phyloP scores from a whole-genome alignment of 2,113 vertebrate species.

The Bos taurus region DNA sequence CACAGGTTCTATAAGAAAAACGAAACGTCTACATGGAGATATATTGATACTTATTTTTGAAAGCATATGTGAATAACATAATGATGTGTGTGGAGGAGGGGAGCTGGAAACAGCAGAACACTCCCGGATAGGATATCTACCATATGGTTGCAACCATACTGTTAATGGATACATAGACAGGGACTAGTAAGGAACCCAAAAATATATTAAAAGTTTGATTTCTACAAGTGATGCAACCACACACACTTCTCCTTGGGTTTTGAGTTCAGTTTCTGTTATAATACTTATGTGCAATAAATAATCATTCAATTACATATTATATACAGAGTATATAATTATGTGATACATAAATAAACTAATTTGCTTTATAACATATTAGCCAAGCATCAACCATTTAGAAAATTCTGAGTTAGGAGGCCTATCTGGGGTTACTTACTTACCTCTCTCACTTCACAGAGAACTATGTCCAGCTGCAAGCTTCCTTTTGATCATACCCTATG shows the following conservation, averaged over 20 bases:
- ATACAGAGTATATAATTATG: slow-evolving; percentile 32
- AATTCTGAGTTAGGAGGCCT: background rate
- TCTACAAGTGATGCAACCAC: background rate
- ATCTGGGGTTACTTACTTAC: background rate
- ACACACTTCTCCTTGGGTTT: slow-evolving; percentile 31
- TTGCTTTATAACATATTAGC: slow-evolving; percentile 2
- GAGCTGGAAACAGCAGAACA: background rate
- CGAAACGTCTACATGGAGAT: background rate
- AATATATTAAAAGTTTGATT: background rate
- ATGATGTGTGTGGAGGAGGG: too few relatives aligned
- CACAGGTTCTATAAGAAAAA: background rate
- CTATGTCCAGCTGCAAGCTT: background rate
- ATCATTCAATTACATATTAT: slow-evolving; percentile 34
- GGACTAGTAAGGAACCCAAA: background rate
- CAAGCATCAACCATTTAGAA: slow-evolving; percentile 30
- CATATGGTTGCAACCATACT: background rate
- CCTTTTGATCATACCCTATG: background rate
- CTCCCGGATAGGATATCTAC: background rate
- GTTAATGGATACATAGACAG: background rate
- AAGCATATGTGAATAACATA: background rate
- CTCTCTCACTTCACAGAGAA: background rate
- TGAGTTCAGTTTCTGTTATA: slow-evolving; percentile 38
- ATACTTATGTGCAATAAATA: slow-evolving; percentile 51
- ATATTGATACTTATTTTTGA: background rate
- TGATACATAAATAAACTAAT: slow-evolving; percentile 48